Evolutionary conservation across 2,797 vertebrate species (phyloP).

Genomic region (Diplodus sargus): DNA sequence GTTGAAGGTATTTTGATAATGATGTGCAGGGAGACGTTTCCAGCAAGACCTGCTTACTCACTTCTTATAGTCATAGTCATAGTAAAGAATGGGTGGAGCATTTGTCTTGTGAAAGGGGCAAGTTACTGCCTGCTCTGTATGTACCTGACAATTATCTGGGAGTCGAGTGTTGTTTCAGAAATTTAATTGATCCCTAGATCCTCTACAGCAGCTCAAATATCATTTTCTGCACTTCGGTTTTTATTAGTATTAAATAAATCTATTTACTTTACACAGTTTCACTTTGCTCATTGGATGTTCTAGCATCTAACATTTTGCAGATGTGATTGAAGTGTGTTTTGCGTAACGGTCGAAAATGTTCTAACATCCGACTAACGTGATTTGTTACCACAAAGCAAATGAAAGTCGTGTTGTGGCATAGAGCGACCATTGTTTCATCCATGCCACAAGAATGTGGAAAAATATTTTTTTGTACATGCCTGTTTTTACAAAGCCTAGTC

Average conservation of each 20-base stretch:
- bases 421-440: slow-evolving; percentile 22
- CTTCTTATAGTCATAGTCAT: neutral
- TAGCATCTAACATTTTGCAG: neutral
- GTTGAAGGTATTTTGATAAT: neutral
- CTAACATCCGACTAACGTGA: neutral
- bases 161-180: slow-evolving; percentile 32
- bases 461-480: neutral
- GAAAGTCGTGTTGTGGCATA: neutral
- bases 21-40: slow-evolving; percentile 7
- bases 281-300: neutral
- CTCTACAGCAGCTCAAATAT: neutral
- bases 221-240: neutral
- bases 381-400: slow-evolving; percentile 8
- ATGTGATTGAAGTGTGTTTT: slow-evolving; percentile 14
- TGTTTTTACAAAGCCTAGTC: slow-evolving; percentile 16
- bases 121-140: slow-evolving; percentile 57
- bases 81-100: slow-evolving; percentile 28
- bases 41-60: slow-evolving; percentile 30
- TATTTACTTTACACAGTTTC: neutral
- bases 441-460: neutral
- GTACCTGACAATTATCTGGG: slow-evolving; percentile 37
- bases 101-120: slow-evolving; percentile 32
- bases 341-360: neutral
- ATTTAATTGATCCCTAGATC: neutral
- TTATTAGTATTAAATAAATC: neutral